Evolutionary conservation across 2,113 vertebrate species (phyloP), one percentile per base, ranked within the genome.

Genomic region (Scomber scombrus): DNA sequence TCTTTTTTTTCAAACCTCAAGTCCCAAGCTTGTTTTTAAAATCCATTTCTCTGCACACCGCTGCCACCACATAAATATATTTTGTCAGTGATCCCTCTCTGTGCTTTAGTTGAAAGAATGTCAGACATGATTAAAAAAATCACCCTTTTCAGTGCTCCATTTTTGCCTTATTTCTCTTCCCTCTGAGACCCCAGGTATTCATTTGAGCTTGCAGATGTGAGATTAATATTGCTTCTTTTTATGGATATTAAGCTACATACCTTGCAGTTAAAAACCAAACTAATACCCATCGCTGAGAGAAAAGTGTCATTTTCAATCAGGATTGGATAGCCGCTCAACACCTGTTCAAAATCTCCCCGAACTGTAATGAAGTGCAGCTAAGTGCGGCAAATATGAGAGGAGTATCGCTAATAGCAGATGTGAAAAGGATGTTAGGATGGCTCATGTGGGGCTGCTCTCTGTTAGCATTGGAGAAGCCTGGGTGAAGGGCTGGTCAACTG

Each of bases 261-360:
- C 7, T 11, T 21, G 69, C 47, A 11, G 56, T 73, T 60, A 66
- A 60, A 77, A 49, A 52, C 45, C 19, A 45, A 57, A 49, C 15
- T 2, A 8, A 58, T 45, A n/a, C 46, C 29, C 58, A 49, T 52
- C 0, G 7, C n/a, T 62, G 61, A 31, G 46, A 19, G 71, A 55
- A 60, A 12, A 55, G 45, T 26, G 16, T 47, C 9, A 8, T 55
- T 71, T 72, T 56, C 63, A 54, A 21, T 68, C 23, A 52, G 80
- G 71, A 73, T 21, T 5, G 13, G 26, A 49, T 21, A 45, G 46
- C n/a, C 3, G 19, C 52, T 14, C 71, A 75, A 63, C 85, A 86
- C 86, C 88, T 88, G 84, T 82, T 88, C 78, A 54, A 57, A 83
- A 40, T 70, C 55, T 84, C 86, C 84, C 84, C 15, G 2, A 85